These are phyloP conservation scores for Marisa cornuarietis DNA, from an alignment of 1,140 invertebrate species.

Conservation along the genomic window DNA sequence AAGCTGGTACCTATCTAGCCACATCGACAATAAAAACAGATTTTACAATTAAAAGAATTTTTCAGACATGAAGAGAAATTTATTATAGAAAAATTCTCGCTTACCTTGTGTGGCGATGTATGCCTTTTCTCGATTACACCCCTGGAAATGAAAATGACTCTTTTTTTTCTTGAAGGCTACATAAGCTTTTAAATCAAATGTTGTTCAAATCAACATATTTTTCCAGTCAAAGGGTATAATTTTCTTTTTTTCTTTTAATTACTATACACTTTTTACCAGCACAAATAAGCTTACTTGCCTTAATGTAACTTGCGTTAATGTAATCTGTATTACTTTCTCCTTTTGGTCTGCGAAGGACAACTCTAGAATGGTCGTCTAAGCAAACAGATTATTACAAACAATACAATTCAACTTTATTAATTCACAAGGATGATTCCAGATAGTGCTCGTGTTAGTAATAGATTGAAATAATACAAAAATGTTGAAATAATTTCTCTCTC, in stretches of 20 bases:
- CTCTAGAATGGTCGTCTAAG: constrained; percentile 32
- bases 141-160: constrained; percentile 67
- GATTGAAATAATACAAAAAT: too few relatives aligned
- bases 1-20: too few relatives aligned
- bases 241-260: too few relatives aligned
- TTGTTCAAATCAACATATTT: neutral
- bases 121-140: constrained; percentile 90
- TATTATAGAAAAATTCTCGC: too few relatives aligned
- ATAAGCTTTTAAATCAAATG: neutral
- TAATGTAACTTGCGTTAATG: constrained; percentile 37
- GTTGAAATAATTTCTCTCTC: too few relatives aligned
- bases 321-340: constrained; percentile 18
- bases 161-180: neutral
- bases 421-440: neutral
- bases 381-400: neutral
- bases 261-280: neutral
- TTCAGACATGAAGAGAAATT: too few relatives aligned
- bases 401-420: too few relatives aligned
- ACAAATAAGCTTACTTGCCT: constrained; percentile 22
- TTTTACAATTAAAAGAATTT: too few relatives aligned
- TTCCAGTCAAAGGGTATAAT: neutral
- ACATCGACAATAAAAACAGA: too few relatives aligned
- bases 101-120: constrained; percentile 88
- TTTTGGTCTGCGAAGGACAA: constrained; percentile 8
- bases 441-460: too few relatives aligned